Percentiles rank a stretch among this genome's conserved stretches.
These are phyloP conservation scores for Clusia tigrina DNA, from an alignment of 2,888 invertebrate genomes.

Conservation along the genomic window DNA sequence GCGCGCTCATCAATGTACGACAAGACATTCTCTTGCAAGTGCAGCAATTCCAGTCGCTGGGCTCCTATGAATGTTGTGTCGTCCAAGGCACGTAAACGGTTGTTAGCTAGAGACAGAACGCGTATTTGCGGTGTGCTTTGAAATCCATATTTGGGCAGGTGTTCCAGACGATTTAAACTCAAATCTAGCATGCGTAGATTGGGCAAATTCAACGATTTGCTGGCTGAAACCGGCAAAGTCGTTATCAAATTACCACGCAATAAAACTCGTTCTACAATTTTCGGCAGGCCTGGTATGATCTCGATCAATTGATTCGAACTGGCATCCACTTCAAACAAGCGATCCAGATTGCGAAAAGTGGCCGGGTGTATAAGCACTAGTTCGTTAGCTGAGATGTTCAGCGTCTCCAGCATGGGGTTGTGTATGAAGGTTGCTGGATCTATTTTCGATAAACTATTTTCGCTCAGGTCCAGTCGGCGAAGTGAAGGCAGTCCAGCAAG, in stretches of 20 bases:
- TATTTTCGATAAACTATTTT: conserved; percentile 74
- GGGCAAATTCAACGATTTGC: conserved; percentile 76
- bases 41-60: conserved; percentile 74
- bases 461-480: conserved; percentile 78
- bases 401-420: conserved; percentile 76
- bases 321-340: conserved; percentile 81
- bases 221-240: conserved; percentile 71
- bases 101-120: conserved; percentile 76
- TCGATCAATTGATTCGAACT: conserved; percentile 77
- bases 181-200: conserved; percentile 78
- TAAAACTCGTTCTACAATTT: conserved; percentile 78
- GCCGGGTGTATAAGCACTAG: conserved; percentile 76
- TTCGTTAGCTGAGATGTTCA: conserved; percentile 82
- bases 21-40: conserved; percentile 79
- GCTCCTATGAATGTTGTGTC: conserved; percentile 76
- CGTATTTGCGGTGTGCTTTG: conserved; percentile 73
- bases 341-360: conserved; percentile 77
- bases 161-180: conserved; percentile 77
- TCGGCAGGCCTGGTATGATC: conserved; percentile 79
- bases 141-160: conserved; percentile 72
- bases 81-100: conserved; percentile 76
- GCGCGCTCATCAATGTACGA: conserved; percentile 72
- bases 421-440: conserved; percentile 79
- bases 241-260: conserved; percentile 76
- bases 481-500: conserved; percentile 78